Base-by-base conservation (phyloP, 2,113 vertebrate species). In the Clarias batrachus region DNA sequence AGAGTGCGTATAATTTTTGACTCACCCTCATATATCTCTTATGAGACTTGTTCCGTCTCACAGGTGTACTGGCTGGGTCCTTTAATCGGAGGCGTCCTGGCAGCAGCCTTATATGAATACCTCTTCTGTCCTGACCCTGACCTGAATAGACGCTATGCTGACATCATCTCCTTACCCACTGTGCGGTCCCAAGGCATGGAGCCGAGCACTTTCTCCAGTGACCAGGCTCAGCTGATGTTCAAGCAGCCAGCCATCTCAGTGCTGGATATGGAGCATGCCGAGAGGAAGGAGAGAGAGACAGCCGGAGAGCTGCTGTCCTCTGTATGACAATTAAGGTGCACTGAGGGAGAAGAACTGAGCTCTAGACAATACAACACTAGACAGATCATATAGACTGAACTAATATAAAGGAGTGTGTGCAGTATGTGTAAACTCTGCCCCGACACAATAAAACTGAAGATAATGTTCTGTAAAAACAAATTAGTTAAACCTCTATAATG, bases 291-390 rank as follows among this genome's bases (percentile, higher is more conserved):
- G 56, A 94, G 94, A 85, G 95, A 96, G 85, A 89, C 95, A 0
- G 94, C 96, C 0, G 94, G 93, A 0, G 97, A 98, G 90, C 96
- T 97, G 87, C 85, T 98, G 85, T 97, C 97, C 79, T 97, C 97
- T 0, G 97, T 97, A 95, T 98, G 97, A 97, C 96, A 95, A 96
- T 94, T 93, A 90, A 81, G 95, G 90, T 90, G 92, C 92, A 91
- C 92, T 94, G 94, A 94, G 92, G 93, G 88, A 93, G 93, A 93
- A 93, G 93, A 89, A 57, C 90, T 82, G 57, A 85, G 92, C 88
- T 48, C 86, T 82, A 90, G 85, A 89, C 83, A 73, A 0, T 86
- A 84, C 78, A 63, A 9, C 30, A 86, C 16, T 48, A 65, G 68
- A 8, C 16, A 84, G n/a, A 82, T 92, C 56, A 91, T 88, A 89